These are phyloP conservation scores for Plodia interpunctella DNA, from an alignment of 1,140 invertebrate species.

Conservation along the genomic window DNA sequence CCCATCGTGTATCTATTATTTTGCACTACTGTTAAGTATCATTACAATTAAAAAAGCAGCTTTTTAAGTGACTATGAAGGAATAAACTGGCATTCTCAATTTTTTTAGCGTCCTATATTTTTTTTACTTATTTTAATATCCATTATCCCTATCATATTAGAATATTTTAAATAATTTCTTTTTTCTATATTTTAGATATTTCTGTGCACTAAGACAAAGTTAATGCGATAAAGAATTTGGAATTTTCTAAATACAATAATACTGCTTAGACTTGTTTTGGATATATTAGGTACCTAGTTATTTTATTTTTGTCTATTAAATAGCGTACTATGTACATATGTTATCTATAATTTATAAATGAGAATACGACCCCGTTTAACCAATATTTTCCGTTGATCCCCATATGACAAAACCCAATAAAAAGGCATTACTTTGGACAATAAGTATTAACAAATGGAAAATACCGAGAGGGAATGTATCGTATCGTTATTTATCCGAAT, in stretches of 20 bases:
- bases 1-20: conserved; percentile 7
- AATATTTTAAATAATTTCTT: too few relatives aligned
- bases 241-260: too few relatives aligned
- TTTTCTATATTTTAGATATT: not conserved
- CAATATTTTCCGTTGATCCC: not conserved
- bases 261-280: too few relatives aligned
- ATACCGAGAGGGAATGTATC: conserved; percentile 24
- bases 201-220: not conserved
- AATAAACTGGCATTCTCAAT: too few relatives aligned
- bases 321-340: not conserved
- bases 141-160: too few relatives aligned
- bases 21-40: not conserved
- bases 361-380: not conserved
- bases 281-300: too few relatives aligned
- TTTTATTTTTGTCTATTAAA: too few relatives aligned
- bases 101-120: too few relatives aligned
- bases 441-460: conserved; percentile 27
- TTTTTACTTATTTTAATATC: too few relatives aligned
- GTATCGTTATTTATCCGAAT: conserved; percentile 35
- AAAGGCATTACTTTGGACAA: conserved; percentile 1
- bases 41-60: too few relatives aligned
- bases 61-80: too few relatives aligned
- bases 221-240: not conserved
- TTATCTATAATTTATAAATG: not conserved
- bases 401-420: not conserved